Evolutionary conservation across 2,113 vertebrate species (phyloP), one percentile per base, ranked within the genome.

Genomic region (zebrafish (Danio rerio)): DNA sequence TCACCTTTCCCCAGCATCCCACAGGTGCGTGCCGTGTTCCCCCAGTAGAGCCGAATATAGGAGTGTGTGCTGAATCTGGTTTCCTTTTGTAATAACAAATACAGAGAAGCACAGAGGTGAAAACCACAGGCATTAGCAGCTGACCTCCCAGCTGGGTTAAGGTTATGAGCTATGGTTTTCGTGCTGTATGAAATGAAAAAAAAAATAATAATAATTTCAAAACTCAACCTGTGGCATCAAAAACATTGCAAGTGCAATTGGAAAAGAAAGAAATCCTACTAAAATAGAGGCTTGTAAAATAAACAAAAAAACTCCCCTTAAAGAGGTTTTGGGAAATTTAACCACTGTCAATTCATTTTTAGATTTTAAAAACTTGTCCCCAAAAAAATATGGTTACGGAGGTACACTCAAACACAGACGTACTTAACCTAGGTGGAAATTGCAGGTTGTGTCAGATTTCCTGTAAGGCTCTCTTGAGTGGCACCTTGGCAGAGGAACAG

Each of bases 391-490:
- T 31, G 31, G 31, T 47, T 9, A 75, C 6, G 13, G 3, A 45
- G 0, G 21, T 16, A 40, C 65, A 70, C 52, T 13, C 55, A 61
- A 50, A 50, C 6, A 8, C 40, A 66, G 11, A 73, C 61, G 45
- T 85, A 92, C 89, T 89, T 92, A 91, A 91, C 77, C 83, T 87
- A 93, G 90, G 92, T 92, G 92, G 89, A 92, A 93, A 92, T 91
- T 90, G 83, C 89, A 90, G 84, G 86, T 91, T 88, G 90, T 76
- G 89, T 90, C 88, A 85, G 86, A 91, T 92, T 94, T 93, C 90
- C 91, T 91, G 89, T 87, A 89, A 84, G 78, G 40, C 49, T 83
- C 87, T 88, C 50, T 53, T 50, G 87, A 85, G 78, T 59, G 73
- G 86, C 73, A 83, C 81, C 69, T 88, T 92, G 91, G 90, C 86